A percentile compares a stretch with the other conserved stretches of the same genome.
phyloP scores from a whole-genome alignment of 92 coral and sea anemone genomes.

The Zoanthus solanderi region DNA sequence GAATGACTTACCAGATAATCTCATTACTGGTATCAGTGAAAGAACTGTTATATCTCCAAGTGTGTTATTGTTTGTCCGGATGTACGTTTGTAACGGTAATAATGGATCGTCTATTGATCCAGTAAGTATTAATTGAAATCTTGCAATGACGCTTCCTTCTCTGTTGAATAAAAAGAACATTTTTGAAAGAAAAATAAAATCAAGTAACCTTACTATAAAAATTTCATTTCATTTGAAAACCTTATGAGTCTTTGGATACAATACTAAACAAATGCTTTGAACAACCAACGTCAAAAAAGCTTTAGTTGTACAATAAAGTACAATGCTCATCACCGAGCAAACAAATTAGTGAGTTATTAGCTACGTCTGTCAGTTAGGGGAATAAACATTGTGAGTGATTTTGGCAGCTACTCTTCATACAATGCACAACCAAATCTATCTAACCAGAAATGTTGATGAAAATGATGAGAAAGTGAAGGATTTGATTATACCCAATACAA shows the following conservation, averaged over 20 bases:
- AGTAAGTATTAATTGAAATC: not conserved
- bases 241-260: not conserved
- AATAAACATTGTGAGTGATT: no score
- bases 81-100: not conserved
- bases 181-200: not conserved
- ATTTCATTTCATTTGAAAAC: no score
- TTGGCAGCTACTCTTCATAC: no score
- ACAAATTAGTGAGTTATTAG: no score
- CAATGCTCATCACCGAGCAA: not conserved
- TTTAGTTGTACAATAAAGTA: no score
- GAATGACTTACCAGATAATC: not conserved
- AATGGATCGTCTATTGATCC: not conserved
- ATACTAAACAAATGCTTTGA: not conserved
- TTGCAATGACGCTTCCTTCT: constrained; percentile 20
- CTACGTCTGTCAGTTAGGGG: no score
- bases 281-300: no score
- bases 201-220: not conserved
- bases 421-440: no score
- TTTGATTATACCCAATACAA: no score
- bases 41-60: constrained; percentile 5
- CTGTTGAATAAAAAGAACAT: not conserved
- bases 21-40: not conserved
- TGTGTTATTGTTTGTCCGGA: not conserved
- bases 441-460: no score
- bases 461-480: no score